Percentiles rank a stretch among this genome's conserved stretches.
phyloP scores from a whole-genome alignment of 2,888 invertebrate genomes.

The Resseliella maxima region DNA sequence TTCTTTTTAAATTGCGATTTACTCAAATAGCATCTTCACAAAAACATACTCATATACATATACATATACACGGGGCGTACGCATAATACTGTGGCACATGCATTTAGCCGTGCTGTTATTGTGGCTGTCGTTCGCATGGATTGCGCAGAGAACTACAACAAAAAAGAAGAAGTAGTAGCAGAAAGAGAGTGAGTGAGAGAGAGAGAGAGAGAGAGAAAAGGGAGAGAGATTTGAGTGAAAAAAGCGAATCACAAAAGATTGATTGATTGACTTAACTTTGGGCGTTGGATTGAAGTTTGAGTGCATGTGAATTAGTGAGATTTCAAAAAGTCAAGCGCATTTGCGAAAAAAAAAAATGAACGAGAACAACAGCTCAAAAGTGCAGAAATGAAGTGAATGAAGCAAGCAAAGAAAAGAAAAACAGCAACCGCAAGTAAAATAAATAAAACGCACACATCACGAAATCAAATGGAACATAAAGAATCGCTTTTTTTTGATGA shows the following conservation, averaged over 20 bases:
- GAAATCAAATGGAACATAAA: constrained; percentile 53
- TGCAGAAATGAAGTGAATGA: neutral
- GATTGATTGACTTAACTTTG: constrained; percentile 54
- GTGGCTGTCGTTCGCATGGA: constrained; percentile 24
- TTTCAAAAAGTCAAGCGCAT: constrained; percentile 28
- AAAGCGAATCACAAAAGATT: constrained; percentile 46
- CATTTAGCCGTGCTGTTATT: neutral
- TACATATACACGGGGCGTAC: neutral
- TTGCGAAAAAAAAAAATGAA: neutral
- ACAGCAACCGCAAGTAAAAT: neutral
- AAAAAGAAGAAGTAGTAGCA: neutral
- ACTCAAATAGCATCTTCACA: neutral
- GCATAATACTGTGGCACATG: no score
- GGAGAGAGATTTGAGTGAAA: neutral
- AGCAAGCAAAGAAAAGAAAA: neutral
- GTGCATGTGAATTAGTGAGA: constrained; percentile 41
- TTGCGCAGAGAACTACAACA: neutral
- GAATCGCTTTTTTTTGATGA: constrained; percentile 49
- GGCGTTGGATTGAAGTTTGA: constrained; percentile 37
- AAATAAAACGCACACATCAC: neutral
- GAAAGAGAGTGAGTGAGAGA: neutral
- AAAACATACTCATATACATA: neutral
- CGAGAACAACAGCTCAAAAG: constrained; percentile 15
- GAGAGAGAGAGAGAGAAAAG: neutral
- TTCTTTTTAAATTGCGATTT: neutral